Conservation (phyloP, 2,888 invertebrate species). For the Nowickia ferox region DNA sequence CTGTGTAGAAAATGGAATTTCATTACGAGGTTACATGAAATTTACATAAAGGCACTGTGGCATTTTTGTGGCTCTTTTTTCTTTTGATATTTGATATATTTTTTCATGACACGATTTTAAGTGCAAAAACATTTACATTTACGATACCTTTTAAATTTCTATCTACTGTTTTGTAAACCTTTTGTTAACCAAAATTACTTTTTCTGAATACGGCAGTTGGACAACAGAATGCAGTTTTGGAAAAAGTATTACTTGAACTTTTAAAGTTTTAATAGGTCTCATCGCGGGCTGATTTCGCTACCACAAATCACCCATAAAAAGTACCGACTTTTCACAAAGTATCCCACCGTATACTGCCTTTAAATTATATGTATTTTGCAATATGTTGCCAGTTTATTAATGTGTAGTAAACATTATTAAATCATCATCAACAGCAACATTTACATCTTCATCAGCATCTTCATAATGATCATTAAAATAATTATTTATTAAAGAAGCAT, state of each 20-base stretch:
- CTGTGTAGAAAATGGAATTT: too few relatives aligned
- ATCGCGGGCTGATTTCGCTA: neutral
- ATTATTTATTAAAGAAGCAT: constrained; percentile 11
- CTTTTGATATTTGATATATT: too few relatives aligned
- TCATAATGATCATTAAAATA: constrained; percentile 1
- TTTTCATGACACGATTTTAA: too few relatives aligned
- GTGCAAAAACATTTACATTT: too few relatives aligned
- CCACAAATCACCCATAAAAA: neutral
- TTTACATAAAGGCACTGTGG: too few relatives aligned
- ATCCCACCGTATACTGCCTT: neutral
- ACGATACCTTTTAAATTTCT: too few relatives aligned
- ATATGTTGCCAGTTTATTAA: constrained; percentile 22
- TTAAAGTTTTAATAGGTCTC: neutral
- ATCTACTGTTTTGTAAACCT: too few relatives aligned
- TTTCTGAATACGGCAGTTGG: too few relatives aligned
- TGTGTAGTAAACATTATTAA: constrained; percentile 28
- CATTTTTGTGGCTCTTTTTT: too few relatives aligned
- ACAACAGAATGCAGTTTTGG: neutral
- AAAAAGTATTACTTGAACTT: neutral
- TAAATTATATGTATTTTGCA: constrained; percentile 28
- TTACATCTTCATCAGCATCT: neutral
- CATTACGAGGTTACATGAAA: too few relatives aligned
- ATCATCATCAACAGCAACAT: constrained; percentile 1
- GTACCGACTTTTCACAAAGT: neutral
- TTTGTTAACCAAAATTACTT: too few relatives aligned